Base-by-base conservation (phyloP, 2,888 invertebrate genomes). In the Synanthedon andrenaeformis region DNA sequence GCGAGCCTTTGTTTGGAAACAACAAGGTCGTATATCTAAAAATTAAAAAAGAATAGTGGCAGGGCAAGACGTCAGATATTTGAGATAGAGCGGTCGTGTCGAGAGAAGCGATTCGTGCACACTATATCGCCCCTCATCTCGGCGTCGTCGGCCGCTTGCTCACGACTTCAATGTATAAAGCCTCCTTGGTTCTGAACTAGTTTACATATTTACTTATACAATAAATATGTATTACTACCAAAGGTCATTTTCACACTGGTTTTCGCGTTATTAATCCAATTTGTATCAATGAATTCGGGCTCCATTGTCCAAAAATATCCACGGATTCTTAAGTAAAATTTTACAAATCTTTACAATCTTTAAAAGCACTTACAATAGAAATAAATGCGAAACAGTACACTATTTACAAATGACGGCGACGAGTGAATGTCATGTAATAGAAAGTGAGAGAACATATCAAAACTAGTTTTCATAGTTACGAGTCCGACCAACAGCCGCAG, bases 91-190 rank as follows among this genome's bases (percentile, higher is more conserved):
- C 58, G 60, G 67, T 63, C 67, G 65, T 62, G 64, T 58, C 56
- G 57, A 59, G 35, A 35, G 8, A 35, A 35, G 54, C 58, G 54
- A 59, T 55, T 69, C 72, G 67, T 67, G 65, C 67, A 55, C 58
- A 19, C 55, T 58, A 56, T 75, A 77, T 77, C 78, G 59, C 57
- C 54, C 52, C 70, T 45, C 45, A 45, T 45, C 45, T 45, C 13
- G n/a, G 13, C 45, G 35, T 35, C 45, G 45, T 14, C 45, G 35
- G 45, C 45, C 45, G 45, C 12, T 14, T 12, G 45, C 45, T 45
- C 45, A 45, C 45, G 45, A 45, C 45, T 45, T 35, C 12, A 45
- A 45, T 13, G 11, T 45, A 45, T 45, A 45, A 10, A 45, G 45
- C 45, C 45, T 45, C 13, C 11, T 45, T 35, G 10, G 35, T 35